A percentile compares a stretch with the other conserved stretches of the same genome.
Evolutionary conservation across 2,113 vertebrate species (phyloP).

Genomic region (Serinus canaria): DNA sequence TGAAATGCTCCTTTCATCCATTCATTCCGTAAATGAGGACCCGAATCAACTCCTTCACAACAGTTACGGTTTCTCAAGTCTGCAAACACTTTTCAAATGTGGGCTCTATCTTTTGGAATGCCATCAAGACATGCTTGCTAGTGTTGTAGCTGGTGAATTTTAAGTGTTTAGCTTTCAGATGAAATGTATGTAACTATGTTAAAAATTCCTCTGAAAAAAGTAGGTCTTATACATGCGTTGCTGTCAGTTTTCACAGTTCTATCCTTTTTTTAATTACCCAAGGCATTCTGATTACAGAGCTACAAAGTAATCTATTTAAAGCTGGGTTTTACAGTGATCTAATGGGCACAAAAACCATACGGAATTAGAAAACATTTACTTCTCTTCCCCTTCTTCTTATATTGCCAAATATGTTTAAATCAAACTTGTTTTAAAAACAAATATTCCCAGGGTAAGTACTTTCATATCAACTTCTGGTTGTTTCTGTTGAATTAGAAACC

Average conservation of each 20-base stretch:
- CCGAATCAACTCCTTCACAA: background rate
- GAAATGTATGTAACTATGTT: background rate
- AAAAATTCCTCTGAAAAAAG: slow-evolving; percentile 28
- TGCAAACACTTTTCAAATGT: background rate
- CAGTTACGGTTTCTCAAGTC: background rate
- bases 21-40: background rate
- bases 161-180: background rate
- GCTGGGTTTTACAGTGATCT: slow-evolving; percentile 16
- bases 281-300: slow-evolving; percentile 38
- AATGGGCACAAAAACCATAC: slow-evolving; percentile 14
- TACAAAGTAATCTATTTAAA: slow-evolving; percentile 47
- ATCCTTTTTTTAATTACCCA: slow-evolving; percentile 42
- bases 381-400: slow-evolving; percentile 28
- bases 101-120: background rate
- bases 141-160: slow-evolving; percentile 1
- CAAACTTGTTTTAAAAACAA: slow-evolving; percentile 49
- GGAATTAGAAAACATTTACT: slow-evolving; percentile 53
- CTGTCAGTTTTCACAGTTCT: slow-evolving; percentile 32
- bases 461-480: slow-evolving; percentile 10
- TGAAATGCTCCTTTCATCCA: slow-evolving; percentile 15
- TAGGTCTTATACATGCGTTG: background rate
- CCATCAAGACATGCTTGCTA: background rate
- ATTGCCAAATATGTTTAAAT: slow-evolving; percentile 41
- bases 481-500: slow-evolving; percentile 37
- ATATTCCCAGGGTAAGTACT: slow-evolving; percentile 52